Conservation (phyloP, 2,888 invertebrate genomes). For the Ischnura elegans region DNA sequence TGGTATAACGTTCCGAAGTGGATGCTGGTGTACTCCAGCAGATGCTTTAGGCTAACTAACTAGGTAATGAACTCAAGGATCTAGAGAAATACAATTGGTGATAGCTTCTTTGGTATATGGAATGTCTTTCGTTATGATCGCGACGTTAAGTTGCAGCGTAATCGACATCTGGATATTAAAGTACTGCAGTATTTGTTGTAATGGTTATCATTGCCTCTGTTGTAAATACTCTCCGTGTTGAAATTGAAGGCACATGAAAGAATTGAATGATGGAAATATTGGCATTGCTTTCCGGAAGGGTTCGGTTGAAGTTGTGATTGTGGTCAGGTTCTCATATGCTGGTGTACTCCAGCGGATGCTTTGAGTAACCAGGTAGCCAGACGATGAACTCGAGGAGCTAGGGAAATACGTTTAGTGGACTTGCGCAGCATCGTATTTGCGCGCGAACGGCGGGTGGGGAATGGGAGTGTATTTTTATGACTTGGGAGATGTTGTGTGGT, state of each 20-base stretch:
- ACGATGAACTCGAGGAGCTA: constrained; percentile 51
- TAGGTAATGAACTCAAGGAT: too few species aligned
- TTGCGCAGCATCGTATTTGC: constrained; percentile 44
- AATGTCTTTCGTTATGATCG: too few species aligned
- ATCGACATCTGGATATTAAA: not conserved
- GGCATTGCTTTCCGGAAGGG: not conserved
- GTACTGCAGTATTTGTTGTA: not conserved
- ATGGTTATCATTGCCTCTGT: not conserved
- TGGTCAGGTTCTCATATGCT: constrained; percentile 19
- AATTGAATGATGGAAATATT: not conserved
- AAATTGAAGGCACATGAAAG: constrained; percentile 8
- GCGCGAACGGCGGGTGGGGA: not conserved
- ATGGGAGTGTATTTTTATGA: not conserved
- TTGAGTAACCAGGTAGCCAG: constrained; percentile 7
- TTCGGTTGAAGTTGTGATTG: not conserved
- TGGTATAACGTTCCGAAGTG: too few species aligned
- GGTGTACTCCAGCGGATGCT: not conserved
- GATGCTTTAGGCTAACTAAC: too few species aligned
- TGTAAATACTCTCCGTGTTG: not conserved
- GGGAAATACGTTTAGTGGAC: constrained; percentile 54
- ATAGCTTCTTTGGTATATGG: too few species aligned
- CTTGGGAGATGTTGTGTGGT: constrained; percentile 2
- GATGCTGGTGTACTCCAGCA: too few species aligned
- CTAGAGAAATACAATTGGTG: too few species aligned
- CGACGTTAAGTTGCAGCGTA: too few species aligned